A percentile compares a stretch with the other conserved stretches of the same genome.
Evolutionary conservation across 2,888 invertebrate genomes (phyloP).

Genomic region (Agrochola litura): DNA sequence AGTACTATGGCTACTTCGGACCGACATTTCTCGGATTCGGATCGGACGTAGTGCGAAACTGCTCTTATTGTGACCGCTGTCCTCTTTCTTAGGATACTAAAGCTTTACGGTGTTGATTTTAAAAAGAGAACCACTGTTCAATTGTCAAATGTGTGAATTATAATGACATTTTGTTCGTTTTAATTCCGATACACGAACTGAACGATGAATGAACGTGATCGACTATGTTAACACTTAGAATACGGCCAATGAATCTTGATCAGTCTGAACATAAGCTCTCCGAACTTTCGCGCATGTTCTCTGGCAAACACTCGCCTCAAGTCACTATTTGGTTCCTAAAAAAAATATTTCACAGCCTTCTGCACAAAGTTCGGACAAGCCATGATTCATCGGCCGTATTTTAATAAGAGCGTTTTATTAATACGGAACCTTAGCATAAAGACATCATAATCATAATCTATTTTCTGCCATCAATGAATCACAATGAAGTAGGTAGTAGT

Average conservation of each 20-base stretch:
- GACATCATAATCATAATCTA: conserved; percentile 13
- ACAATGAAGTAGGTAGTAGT: conserved; percentile 1
- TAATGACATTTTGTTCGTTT: neutral
- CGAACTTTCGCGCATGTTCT: neutral
- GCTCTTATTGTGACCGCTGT: no score
- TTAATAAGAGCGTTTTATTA: neutral
- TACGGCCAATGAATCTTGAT: neutral
- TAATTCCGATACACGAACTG: neutral
- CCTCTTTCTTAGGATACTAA: no score
- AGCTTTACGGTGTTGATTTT: neutral
- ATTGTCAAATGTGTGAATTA: neutral
- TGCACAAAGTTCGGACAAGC: neutral
- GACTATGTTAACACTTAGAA: neutral
- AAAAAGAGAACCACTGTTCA: neutral
- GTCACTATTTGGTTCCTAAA: neutral
- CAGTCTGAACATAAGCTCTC: neutral
- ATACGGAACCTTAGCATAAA: neutral
- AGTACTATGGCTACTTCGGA: no score
- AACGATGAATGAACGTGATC: neutral
- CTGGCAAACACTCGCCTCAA: neutral
- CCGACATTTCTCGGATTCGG: no score
- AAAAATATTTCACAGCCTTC: neutral
- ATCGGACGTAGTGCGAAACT: no score
- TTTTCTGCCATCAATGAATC: conserved; percentile 35
- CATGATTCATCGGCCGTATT: neutral